These are phyloP conservation scores for Prosapia bicincta DNA, from an alignment of 2,888 invertebrate genomes.

Conservation along the genomic window DNA sequence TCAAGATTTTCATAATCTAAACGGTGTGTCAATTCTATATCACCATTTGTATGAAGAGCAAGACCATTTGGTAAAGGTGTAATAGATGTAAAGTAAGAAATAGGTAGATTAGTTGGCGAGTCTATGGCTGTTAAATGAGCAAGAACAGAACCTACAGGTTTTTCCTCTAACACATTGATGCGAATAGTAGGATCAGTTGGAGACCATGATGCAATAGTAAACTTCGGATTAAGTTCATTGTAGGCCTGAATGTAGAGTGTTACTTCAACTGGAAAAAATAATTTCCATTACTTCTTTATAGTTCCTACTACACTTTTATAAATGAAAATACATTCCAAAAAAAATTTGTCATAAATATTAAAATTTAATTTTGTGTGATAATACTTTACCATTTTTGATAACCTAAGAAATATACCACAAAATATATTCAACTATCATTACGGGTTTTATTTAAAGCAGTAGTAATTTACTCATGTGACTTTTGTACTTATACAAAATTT, in stretches of 20 bases:
- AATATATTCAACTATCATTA: too few relatives aligned
- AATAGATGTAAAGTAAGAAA: constrained; percentile 36
- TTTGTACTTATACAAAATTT: too few relatives aligned
- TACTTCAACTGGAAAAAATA: constrained; percentile 56
- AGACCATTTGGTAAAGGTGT: constrained; percentile 36
- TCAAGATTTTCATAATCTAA: constrained; percentile 74
- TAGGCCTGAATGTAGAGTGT: constrained; percentile 75
- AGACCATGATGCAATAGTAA: constrained; percentile 69
- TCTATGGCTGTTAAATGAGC: constrained; percentile 67
- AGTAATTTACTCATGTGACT: too few relatives aligned
- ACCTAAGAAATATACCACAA: too few relatives aligned
- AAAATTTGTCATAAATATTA: constrained; percentile 5
- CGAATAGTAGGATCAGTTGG: constrained; percentile 64
- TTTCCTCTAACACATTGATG: constrained; percentile 69
- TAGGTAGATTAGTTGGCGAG: constrained; percentile 36
- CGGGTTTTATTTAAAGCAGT: too few relatives aligned
- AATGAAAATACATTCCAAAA: background rate
- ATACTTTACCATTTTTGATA: background rate
- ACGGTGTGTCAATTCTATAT: constrained; percentile 66
- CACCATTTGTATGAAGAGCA: constrained; percentile 50
- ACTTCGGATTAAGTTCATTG: constrained; percentile 71
- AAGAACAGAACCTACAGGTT: constrained; percentile 68
- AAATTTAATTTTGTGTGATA: too few relatives aligned
- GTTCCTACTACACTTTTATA: too few relatives aligned
- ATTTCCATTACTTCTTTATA: too few relatives aligned